Percentiles rank a stretch among this genome's conserved stretches.
Conservation (phyloP, 2,113 vertebrate genomes). For the Mellivora capensis region DNA sequence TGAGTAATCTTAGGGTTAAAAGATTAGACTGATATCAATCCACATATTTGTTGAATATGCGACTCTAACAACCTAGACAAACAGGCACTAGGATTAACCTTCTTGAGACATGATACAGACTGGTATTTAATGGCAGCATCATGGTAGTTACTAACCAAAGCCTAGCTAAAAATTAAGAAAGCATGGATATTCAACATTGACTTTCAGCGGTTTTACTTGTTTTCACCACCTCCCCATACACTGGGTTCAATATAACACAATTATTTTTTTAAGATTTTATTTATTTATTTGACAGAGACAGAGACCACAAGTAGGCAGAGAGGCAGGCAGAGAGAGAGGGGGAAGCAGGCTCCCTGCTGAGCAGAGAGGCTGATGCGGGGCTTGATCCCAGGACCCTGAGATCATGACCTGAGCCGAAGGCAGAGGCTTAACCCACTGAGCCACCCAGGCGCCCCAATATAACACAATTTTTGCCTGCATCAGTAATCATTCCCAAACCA, state of each 20-base stretch:
- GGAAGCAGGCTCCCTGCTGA: no score
- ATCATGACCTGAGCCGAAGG: no score
- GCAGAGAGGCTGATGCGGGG: no score
- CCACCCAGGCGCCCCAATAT: no score
- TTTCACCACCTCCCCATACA: neutral
- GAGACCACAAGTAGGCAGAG: no score
- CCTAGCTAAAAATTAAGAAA: neutral
- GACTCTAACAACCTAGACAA: neutral
- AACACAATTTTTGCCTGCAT: neutral
- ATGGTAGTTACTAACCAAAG: neutral
- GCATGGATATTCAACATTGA: neutral
- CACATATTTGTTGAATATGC: neutral
- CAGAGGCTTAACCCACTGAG: no score
- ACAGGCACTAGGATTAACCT: neutral
- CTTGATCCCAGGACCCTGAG: no score
- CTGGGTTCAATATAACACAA: neutral
- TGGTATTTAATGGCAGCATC: neutral
- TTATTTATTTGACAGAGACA: no score
- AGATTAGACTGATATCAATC: neutral
- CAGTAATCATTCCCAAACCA: neutral
- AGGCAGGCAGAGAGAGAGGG: no score
- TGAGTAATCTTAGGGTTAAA: neutral
- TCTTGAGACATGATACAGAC: neutral
- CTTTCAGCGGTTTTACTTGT: neutral
- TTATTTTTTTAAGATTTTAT: no score